Evolutionary conservation across 2,888 invertebrate species (phyloP).

Genomic region (Volucella inflata): DNA sequence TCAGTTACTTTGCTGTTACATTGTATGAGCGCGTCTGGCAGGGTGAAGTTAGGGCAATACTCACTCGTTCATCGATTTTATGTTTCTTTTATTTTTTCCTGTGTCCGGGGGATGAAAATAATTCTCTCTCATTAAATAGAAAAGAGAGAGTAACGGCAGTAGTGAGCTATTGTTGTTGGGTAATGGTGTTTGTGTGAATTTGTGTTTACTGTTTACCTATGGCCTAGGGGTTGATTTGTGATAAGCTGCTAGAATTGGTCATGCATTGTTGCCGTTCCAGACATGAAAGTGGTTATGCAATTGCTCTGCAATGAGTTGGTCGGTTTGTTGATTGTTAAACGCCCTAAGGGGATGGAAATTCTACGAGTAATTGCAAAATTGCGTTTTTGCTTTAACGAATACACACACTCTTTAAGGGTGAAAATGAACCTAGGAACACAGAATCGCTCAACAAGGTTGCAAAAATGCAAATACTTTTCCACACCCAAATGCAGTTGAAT

Average conservation of each 20-base stretch:
- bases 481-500: not conserved
- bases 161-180: not conserved
- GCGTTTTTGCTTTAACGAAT: slow-evolving; percentile 74
- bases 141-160: too few species aligned
- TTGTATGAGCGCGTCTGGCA: slow-evolving; percentile 45
- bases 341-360: not conserved
- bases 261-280: not conserved
- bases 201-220: not conserved
- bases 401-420: slow-evolving; percentile 78
- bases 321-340: not conserved
- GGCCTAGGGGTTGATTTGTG: slow-evolving; percentile 10
- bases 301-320: slow-evolving; percentile 19
- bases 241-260: not conserved
- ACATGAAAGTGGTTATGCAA: not conserved
- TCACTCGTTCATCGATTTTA: not conserved
- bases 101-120: slow-evolving; percentile 23
- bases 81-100: too few species aligned
- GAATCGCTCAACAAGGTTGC: slow-evolving; percentile 11
- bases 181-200: not conserved
- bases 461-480: not conserved
- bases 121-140: not conserved
- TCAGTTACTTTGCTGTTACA: slow-evolving; percentile 81
- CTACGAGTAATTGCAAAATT: slow-evolving; percentile 36
- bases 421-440: slow-evolving; percentile 74
- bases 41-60: not conserved